Base-by-base conservation (phyloP, 2,113 vertebrate genomes). In the Aspiorhynchus laticeps region DNA sequence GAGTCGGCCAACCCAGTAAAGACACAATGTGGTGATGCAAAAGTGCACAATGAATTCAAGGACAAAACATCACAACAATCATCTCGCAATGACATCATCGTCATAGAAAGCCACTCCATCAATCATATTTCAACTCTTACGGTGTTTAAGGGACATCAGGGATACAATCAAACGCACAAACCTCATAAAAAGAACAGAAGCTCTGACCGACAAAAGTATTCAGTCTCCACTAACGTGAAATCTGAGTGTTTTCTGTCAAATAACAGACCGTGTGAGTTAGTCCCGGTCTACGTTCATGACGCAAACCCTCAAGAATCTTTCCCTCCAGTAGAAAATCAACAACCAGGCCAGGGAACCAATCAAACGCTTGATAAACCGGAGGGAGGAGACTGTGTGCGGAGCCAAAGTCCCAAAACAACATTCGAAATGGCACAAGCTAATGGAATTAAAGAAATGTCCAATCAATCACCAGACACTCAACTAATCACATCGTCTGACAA, bases 231-330 rank as follows among this genome's bases (percentile, higher is more conserved):
- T 1, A 92, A 92, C 84, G 74, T 92, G 80, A 94, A 91, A 88
- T 85, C 93, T 51, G 94, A 95, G 84, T 94, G 95, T 93, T 95
- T 96, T 86, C 93, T 95, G 41, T 95, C 95, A 46, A 94, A 93
- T 74, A 93, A 82, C 84, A 91, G 92, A 82, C 93, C 91, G 90
- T 93, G 93, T 11, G 94, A 90, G 46, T 91, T 90, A 69, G 91
- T 91, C 38, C 94, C 94, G 8, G 48, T 94, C 53, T 73, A 82
- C 24, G 61, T 51, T 33, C 36, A 87, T 6, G 85, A 88, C 0
- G 48, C 77, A 41, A 87, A 84, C 14, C 59, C 77, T 61, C 53
- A 63, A 51, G 80, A 19, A 51, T 80, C 41, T 24, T 1, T 80
- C 9, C 7, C 33, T 33, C 12, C 61, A 4, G 7, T 43, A 48